Evolutionary conservation across 2,888 invertebrate species (phyloP), one percentile per base, ranked within the genome.

Genomic region (Opisthograptis luteolata): DNA sequence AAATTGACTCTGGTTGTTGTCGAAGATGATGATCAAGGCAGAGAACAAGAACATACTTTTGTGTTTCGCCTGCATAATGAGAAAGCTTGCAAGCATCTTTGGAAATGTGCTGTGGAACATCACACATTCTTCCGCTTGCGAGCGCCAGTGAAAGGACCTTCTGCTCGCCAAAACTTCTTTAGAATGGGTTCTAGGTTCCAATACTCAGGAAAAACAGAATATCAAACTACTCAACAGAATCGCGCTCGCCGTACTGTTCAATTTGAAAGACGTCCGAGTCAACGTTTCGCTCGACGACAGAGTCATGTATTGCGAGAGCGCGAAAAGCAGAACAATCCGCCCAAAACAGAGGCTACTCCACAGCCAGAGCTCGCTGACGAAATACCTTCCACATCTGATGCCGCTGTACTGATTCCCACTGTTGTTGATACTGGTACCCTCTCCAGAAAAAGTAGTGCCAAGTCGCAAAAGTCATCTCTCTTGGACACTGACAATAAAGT

Each of bases 71-170:
- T 99, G 63, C 95, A 96, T 65, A 99, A 98, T 79, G 98, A 99
- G 80, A 99, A 99, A 82, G 99, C 99, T 1, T 98, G 99, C 81
- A 99, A 99, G 84, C 99, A 99, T 88, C 91, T 99, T 60, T 99
- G 99, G 99, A 99, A 99, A 87, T 99, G 99, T 92, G 99, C 99
- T 15, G 97, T 99, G 0, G 99, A 99, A 85, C 98, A 99, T 90
- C 99, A 99, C 91, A 97, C 99, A 1, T 99, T 99, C 92, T 99
- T 99, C 93, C 94, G 99, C 58, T 92, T 99, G 43, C 94, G 97
- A 60, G 96, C 96, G 22, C 96, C 97, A 0, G 95, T 96, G 0
- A 97, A 97, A 81, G 96, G 96, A 1, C 96, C 96, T 2, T 96
- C 95, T 17, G 96, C 96, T 0, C 92, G 97, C 13, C 98, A 98